Base-by-base conservation (phyloP, 2,113 vertebrate species). In the Peromyscus maniculatus region DNA sequence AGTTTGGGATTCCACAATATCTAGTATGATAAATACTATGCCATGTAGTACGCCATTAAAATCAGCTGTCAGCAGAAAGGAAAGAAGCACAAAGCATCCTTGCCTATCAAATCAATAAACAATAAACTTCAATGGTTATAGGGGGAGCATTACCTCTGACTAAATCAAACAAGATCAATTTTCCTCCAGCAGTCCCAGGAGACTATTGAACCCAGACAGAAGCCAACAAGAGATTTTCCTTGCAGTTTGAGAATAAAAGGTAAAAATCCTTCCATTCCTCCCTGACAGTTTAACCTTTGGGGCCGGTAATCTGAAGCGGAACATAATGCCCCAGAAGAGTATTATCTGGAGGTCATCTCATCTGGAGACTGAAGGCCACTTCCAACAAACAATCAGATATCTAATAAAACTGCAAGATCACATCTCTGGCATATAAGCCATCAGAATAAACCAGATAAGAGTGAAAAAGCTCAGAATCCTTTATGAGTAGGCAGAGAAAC, bases 351-450 rank as follows among this genome's bases (percentile, higher is more conserved):
- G 97, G 96, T 98, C 98, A 98, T 96, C 94, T 98, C 93, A 87
- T 93, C 98, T 96, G 97, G 92, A 98, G 96, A 95, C 77, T 0
- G 4, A 98, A 98, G 96, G 98, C 96, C 93, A 21, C n/a, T 98
- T 97, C 94, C 97, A 98, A 97, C 92, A 97, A 97, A 97, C 97
- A 98, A 98, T 98, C 98, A 98, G 97, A 98, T 98, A 96, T 92
- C 96, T 97, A 98, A 80, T 91, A 98, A 98, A 98, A 97, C 78
- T 52, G 95, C 86, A 97, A 95, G 94, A 89, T 91, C 89, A 52
- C 82, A 91, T 98, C 74, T 98, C 97, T 94, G 77, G 36, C 71
- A 82, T 88, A 94, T 66, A 97, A 95, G 80, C 92, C 97, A 97
- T 90, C 57, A 97, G 36, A 95, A 74, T 96, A 97, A 96, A 94